Evolutionary conservation across 64 coral and sea anemone species (phyloP), one percentile per base, ranked within the genome.

Genomic region (Montipora efflorescens): DNA sequence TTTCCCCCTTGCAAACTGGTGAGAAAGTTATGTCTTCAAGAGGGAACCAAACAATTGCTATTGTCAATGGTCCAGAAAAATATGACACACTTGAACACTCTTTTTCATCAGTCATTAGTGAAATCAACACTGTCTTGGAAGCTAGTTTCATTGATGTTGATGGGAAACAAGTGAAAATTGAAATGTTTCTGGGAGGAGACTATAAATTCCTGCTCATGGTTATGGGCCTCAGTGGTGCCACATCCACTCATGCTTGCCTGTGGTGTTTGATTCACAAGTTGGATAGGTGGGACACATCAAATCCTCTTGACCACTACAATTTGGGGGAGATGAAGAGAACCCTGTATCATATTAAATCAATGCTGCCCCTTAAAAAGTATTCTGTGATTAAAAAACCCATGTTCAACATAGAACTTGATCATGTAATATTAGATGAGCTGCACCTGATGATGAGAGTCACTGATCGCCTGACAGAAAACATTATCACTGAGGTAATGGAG

Each of bases 31-130:
- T 92, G 80, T 92, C 90, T 75, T 88, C 21, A 59, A 94, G 79
- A 82, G 77, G 87, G 12, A 94, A 94, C 28, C 8, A 58, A 13
- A 89, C 87, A 70, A 94, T 94, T 48, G 87, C 66, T n/a, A 75
- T 89, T 61, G 92, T 89, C 2, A 94, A 94, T 94, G 92, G 86
- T 13, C 86, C 89, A 73, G 89, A 82, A 82, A 74, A 91, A 20
- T 82, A 91, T 59, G 51, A 91, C 16, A 91, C 89, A 4, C 22
- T 81, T n/a, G 62, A 58, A 10, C 25, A 67, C 23, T 91, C 78
- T 2, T 76, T 90, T 14, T 67, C 59, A 79, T 48, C 16, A 79
- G 46, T 57, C n/a, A n/a, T 79, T 67, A 61, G 59, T 61, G 88
- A 90, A 79, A 79, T 80, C 49, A 79, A 90, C 88, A 67, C 59